Evolutionary conservation across 1,140 invertebrate species (phyloP), one percentile per base, ranked within the genome.

Genomic region (Pseudomyrmex gracilis): DNA sequence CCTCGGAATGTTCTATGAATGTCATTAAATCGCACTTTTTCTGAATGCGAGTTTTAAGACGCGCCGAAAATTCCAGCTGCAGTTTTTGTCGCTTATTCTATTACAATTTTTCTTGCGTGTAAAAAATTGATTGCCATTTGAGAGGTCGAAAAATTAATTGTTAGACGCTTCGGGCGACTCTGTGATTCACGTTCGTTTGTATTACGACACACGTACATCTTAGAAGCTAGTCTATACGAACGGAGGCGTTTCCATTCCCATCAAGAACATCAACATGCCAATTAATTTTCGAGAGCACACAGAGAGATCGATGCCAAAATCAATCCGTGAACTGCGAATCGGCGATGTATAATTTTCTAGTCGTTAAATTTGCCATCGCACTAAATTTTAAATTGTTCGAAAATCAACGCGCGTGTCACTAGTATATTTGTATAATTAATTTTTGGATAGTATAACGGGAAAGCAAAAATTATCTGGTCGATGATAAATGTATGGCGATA

Each of bases 131-230:
- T 8, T 2, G 51, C 15, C 17, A 13, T 51, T 53, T 2, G 24
- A 70, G 24, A 70, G 47, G 9, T 66, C 12, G n/a, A 58, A 45
- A 13, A 58, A 73, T 73, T 60, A 20, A 12, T 20, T 9, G 20
- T 43, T 57, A 43, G 51, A 73, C 57, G 2, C 4, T 57, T 58
- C 20, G 45, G 8, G 7, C 15, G 13, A 57, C 53, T 12, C 45
- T 3, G 17, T 34, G 34, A 34, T 34, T 34, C 34, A 4, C 5
- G 45, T 22, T 73, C 13, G 2, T 17, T 13, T 58, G 15, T 17
- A 73, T 73, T 17, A 60, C 34, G 5, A 73, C 13, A 73, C 13
- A 13, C 8, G 1, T 58, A 15, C 9, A 45, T 22, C 53, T 63
- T 63, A 10, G 34, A 34, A 34, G 34, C n/a, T 10, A 1, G 17